Evolutionary conservation across 1,140 invertebrate genomes (phyloP).

Genomic region (Nephila pilipes): DNA sequence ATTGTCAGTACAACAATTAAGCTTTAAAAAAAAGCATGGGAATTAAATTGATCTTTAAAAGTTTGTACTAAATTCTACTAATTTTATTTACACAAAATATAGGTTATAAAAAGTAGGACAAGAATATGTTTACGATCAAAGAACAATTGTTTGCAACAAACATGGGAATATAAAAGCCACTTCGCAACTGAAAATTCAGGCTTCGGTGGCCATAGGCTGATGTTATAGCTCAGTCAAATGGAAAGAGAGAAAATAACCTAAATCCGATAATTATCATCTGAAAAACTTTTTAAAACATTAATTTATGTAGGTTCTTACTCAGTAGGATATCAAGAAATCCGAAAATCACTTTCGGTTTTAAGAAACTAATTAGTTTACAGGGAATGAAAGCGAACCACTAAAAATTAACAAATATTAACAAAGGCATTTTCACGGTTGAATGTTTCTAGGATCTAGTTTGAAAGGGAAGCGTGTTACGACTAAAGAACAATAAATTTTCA

Average conservation of each 20-base stretch:
- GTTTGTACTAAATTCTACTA: background rate
- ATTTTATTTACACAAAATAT: background rate
- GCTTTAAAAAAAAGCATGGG: background rate
- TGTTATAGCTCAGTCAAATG: background rate
- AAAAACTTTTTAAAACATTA: background rate
- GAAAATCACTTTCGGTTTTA: background rate
- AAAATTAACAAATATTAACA: too few species aligned
- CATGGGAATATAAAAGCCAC: background rate
- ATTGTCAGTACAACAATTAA: background rate
- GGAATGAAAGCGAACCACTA: too few species aligned
- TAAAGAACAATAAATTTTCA: too few species aligned
- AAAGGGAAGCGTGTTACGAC: too few species aligned
- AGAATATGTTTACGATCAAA: background rate
- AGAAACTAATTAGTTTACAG: too few species aligned
- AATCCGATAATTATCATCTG: background rate
- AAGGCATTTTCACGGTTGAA: too few species aligned
- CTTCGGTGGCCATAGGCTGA: background rate
- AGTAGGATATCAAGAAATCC: background rate
- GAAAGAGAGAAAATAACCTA: background rate
- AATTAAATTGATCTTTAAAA: background rate
- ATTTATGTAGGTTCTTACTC: background rate
- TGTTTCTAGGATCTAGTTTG: too few species aligned
- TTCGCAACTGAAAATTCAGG: constrained; percentile 18
- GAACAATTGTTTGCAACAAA: background rate
- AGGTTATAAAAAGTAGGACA: constrained; percentile 22